Conservation (phyloP, 2,113 vertebrate species). For the Puffinus mauretanicus region DNA sequence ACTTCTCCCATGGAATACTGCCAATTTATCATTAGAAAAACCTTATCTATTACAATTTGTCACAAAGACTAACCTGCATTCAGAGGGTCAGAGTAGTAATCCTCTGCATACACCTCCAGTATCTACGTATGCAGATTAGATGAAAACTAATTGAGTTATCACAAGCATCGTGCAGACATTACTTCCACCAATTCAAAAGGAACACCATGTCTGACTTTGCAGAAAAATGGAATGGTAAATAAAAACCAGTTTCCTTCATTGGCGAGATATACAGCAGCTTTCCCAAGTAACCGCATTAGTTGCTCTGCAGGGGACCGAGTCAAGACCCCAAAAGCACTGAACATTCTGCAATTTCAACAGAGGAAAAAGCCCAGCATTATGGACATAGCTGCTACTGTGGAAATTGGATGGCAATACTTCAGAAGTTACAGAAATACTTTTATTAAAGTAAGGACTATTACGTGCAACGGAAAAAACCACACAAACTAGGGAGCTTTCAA, state of each 20-base stretch:
- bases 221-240: background rate
- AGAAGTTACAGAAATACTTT: background rate
- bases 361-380: background rate
- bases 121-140: background rate
- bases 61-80: background rate
- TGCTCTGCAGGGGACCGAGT: background rate
- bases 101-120: background rate
- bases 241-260: background rate
- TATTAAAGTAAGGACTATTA: background rate
- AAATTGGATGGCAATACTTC: background rate
- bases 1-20: background rate
- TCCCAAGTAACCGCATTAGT: background rate
- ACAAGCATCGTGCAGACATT: background rate
- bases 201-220: accelerated
- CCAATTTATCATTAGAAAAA: background rate
- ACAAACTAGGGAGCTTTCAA: background rate
- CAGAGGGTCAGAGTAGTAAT: background rate
- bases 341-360: background rate
- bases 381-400: background rate
- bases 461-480: accelerated
- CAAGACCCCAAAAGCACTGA: background rate
- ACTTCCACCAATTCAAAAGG: background rate
- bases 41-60: background rate
- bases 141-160: background rate
- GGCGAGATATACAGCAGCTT: background rate